Base-by-base conservation (phyloP, 2,888 invertebrate genomes). In the Lochmaea crataegi region DNA sequence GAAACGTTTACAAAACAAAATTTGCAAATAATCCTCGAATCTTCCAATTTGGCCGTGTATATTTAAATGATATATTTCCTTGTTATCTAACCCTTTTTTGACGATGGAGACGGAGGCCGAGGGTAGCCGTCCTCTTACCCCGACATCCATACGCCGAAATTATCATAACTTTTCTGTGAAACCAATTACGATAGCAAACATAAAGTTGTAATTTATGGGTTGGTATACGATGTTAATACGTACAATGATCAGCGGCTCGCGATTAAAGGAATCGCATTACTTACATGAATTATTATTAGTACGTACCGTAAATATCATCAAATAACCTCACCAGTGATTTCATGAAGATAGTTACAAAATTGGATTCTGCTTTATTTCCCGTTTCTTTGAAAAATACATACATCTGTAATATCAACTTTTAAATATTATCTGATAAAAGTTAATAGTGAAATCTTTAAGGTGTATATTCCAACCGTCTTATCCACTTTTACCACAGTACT, bases 201-300 rank as follows among this genome's bases (percentile, higher is more conserved):
- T 80, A 84, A 84, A 86, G 85, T 85, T 84, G 80, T 84, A 86
- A 86, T 86, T 86, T 86, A 86, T 84, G 84, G 82, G 82, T 83
- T 83, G 32, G 32, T 64, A 81, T 83, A 80, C 80, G 68, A 72
- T 77, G 42, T n/a, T 63, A 71, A 75, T 77, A 75, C 77, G 68
- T 72, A 74, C 65, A 74, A 38, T 18, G 42, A 38, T 18, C 61
- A 63, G 61, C 7, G 61, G 42, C 61, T 63, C 11, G 12, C 41
- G 41, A 38, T n/a, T 11, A 10, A 58, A 58, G 18, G 53, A 53
- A 53, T 16, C 16, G 16, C 6, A 32, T 32, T 32, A 32, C 32
- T 53, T 16, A 18, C 53, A 16, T 53, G 16, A 18, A 53, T 16
- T 16, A 53, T 10, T 53, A 48, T 6, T n/a, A 48, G 4, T 48